These are phyloP conservation scores for Zeus faber DNA, from an alignment of 2,113 vertebrate species.

Conservation along the genomic window DNA sequence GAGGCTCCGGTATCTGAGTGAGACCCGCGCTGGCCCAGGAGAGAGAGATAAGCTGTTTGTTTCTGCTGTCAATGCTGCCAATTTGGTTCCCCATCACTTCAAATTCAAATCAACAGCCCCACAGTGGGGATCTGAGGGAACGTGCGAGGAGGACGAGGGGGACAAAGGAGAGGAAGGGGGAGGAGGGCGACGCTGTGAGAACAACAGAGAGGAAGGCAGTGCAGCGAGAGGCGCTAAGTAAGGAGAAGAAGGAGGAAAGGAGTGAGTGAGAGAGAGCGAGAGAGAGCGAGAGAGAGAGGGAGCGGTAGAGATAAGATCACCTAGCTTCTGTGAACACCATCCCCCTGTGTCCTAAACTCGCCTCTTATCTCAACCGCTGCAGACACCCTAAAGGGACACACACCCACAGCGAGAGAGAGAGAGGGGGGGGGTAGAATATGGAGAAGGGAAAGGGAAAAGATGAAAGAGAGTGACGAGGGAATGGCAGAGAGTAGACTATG, in stretches of 20 bases:
- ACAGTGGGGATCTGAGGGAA: slow-evolving; percentile 63
- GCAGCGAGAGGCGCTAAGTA: slow-evolving; percentile 26
- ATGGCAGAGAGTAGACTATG: slow-evolving; percentile 36
- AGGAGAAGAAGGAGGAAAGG: slow-evolving; percentile 7
- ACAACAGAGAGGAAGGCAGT: slow-evolving; percentile 35
- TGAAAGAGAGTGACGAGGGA: slow-evolving; percentile 59
- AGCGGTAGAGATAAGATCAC: slow-evolving; percentile 73
- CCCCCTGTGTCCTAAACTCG: slow-evolving; percentile 78
- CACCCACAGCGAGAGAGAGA: slow-evolving; percentile 61
- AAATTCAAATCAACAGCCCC: slow-evolving; percentile 73
- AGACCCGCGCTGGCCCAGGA: slow-evolving; percentile 68
- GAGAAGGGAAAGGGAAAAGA: slow-evolving; percentile 45
- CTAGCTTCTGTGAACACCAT: slow-evolving; percentile 78
- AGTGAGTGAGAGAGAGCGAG: slow-evolving; percentile 2
- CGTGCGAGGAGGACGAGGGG: slow-evolving; percentile 46
- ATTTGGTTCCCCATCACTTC: slow-evolving; percentile 72
- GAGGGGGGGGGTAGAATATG: slow-evolving; percentile 30
- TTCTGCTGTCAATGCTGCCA: slow-evolving; percentile 72
- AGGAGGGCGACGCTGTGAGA: slow-evolving; percentile 28
- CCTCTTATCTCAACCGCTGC: slow-evolving; percentile 76
- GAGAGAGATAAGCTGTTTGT: slow-evolving; percentile 73
- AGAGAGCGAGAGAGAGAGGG: slow-evolving; percentile 2
- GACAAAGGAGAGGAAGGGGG: slow-evolving; percentile 40
- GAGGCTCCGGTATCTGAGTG: slow-evolving; percentile 61
- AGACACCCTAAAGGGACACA: slow-evolving; percentile 78